Evolutionary conservation across 1,140 invertebrate genomes (phyloP), one percentile per base, ranked within the genome.

Genomic region (Dendroctonus ponderosae): DNA sequence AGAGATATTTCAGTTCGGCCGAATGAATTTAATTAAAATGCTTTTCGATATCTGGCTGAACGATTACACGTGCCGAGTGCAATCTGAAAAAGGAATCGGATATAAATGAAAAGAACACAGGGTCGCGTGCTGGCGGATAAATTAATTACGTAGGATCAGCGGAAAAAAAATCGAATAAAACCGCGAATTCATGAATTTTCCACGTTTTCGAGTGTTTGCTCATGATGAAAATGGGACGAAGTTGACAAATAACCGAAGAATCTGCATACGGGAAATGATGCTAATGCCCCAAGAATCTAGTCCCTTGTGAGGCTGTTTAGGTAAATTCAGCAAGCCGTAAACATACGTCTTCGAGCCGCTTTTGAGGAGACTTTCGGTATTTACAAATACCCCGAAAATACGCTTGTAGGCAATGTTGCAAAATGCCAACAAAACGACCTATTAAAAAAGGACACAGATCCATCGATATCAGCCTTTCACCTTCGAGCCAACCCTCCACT

Each of bases 11-110:
- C 41, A 58, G 42, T n/a, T 58, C 7, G 40, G 56, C 12, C 56
- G 56, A 58, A 26, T 44, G 56, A 43, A 58, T 58, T 58, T 58
- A 58, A 58, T 58, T 58, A 58, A 58, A 58, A 58, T 58, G 53
- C 56, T 43, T 58, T 58, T 58, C 56, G 46, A 58, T 58, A 58
- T 58, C 12, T 12, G 39, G 15, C 15, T 46, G 56, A 46, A 43
- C 12, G 56, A 58, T 58, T 58, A 14, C 56, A 58, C 42, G 56
- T 44, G 43, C 56, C 40, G 41, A 58, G 38, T 58, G 56, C 42
- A 58, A 58, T 44, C 56, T 44, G 40, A 58, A 58, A 26, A 58
- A 26, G 56, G 56, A 56, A 43, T 43, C 56, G 11, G 42, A 14
- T 58, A 7, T 26, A 26, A 26, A 44, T 43, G 56, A 58, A 58